phyloP scores from a whole-genome alignment of 2,888 invertebrate genomes.

The Herminia tarsipennalis region DNA sequence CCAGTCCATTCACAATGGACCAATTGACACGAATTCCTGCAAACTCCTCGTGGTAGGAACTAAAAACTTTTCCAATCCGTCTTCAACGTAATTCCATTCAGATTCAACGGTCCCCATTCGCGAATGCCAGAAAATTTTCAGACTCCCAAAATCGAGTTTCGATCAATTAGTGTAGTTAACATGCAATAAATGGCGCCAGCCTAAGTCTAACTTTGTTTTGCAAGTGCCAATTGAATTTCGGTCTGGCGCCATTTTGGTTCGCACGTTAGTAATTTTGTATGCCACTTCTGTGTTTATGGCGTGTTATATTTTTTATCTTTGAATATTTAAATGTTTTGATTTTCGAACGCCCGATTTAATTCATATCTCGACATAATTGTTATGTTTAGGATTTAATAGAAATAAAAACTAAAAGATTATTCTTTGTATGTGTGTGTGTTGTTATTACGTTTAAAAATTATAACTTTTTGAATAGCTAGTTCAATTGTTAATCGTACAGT shows the following conservation, averaged over 20 bases:
- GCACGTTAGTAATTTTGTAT: constrained; percentile 54
- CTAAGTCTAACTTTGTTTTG: constrained; percentile 71
- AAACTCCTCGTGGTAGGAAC: constrained; percentile 30
- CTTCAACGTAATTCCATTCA: constrained; percentile 47
- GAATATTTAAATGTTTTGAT: constrained; percentile 4
- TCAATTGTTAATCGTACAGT: no score
- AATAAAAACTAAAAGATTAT: no score
- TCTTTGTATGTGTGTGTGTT: no score
- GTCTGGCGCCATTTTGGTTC: constrained; percentile 52
- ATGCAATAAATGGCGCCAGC: constrained; percentile 75
- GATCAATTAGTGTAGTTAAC: constrained; percentile 78
- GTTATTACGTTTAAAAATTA: no score
- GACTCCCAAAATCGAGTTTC: constrained; percentile 63
- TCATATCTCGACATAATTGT: no score
- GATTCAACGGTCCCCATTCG: constrained; percentile 44
- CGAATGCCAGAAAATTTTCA: constrained; percentile 50
- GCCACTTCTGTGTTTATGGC: constrained; percentile 34
- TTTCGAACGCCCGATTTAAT: constrained; percentile 6
- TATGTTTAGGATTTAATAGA: no score
- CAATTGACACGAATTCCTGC: constrained; percentile 32
- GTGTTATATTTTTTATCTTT: neutral
- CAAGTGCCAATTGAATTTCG: constrained; percentile 73
- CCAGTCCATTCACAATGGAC: constrained; percentile 13
- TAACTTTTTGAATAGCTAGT: no score
- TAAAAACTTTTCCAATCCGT: constrained; percentile 47